phyloP scores from a whole-genome alignment of 2,113 vertebrate species.

The Empidonax alnorum region DNA sequence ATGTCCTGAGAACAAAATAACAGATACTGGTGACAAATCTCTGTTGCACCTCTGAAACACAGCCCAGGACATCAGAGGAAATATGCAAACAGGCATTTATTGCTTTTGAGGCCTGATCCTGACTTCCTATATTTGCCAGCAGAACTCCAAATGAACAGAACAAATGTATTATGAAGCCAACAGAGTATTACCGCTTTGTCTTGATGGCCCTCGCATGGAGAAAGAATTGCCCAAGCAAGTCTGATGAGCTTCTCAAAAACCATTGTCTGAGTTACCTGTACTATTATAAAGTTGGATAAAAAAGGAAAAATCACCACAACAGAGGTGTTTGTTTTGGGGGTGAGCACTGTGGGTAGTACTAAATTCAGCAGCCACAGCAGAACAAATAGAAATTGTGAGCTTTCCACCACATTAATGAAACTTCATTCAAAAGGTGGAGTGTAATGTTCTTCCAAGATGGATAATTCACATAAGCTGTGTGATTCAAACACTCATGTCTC shows the following conservation, averaged over 20 bases:
- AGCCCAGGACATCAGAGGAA: neutral
- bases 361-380: constrained; percentile 27
- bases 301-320: neutral
- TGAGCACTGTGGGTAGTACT: neutral
- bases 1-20: neutral
- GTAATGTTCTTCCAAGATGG: constrained; percentile 32
- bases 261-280: neutral
- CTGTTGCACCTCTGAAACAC: neutral
- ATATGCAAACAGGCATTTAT: neutral
- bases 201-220: neutral
- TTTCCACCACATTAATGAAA: constrained; percentile 44
- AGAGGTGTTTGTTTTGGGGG: constrained; percentile 5
- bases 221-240: neutral
- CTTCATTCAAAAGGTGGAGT: constrained; percentile 36
- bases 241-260: neutral
- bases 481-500: constrained; percentile 24
- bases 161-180: neutral
- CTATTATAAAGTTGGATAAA: neutral
- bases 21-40: neutral
- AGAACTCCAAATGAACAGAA: neutral
- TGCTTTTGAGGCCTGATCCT: neutral
- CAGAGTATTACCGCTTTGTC: neutral
- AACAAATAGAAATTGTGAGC: constrained; percentile 50
- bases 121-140: neutral
- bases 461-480: constrained; percentile 41